Conservation (phyloP, 92 coral and sea anemone species). For the Pocillopora meandrina region DNA sequence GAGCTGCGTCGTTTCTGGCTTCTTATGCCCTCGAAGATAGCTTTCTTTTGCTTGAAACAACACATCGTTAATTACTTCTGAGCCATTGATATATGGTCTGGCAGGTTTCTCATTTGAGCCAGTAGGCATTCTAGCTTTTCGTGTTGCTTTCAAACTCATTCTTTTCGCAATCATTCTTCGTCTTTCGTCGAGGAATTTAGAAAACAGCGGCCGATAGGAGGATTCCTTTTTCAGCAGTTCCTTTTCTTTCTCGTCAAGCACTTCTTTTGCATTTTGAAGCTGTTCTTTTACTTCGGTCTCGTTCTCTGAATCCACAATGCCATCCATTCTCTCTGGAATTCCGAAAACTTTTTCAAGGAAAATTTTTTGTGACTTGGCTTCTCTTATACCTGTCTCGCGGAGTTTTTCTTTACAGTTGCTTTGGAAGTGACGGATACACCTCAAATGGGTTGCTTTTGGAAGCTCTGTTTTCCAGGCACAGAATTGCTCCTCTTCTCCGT, state of each 20-base stretch:
- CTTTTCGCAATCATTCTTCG: conserved; percentile 31
- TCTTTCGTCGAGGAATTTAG: conserved; percentile 26
- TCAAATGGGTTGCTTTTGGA: conserved; percentile 14
- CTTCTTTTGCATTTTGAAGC: conserved; percentile 15
- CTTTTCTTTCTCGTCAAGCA: conserved; percentile 28
- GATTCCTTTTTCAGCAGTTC: conserved; percentile 10
- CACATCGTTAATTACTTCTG: conserved; percentile 45
- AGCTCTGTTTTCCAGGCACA: conserved; percentile 42
- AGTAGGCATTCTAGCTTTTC: too few species aligned
- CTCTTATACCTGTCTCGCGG: conserved; percentile 28
- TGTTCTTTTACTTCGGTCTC: conserved; percentile 27
- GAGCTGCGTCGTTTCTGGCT: conserved; percentile 26
- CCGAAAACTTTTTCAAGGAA: conserved; percentile 35
- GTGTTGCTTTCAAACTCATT: conserved; percentile 43
- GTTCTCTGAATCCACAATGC: conserved; percentile 39
- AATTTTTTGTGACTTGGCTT: conserved; percentile 11
- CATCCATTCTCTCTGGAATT: conserved; percentile 32
- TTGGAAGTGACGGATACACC: conserved; percentile 38
- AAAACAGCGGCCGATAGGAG: conserved; percentile 36
- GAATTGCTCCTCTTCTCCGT: conserved; percentile 42
- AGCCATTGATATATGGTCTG: conserved; percentile 38
- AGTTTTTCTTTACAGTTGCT: conserved; percentile 40
- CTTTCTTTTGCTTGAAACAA: conserved; percentile 10
- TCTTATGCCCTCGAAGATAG: conserved; percentile 5
- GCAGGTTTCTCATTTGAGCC: conserved; percentile 42